These are phyloP conservation scores for Paracentrotus lividus DNA, from an alignment of 53 echinoderm and acorn worm species.

Conservation along the genomic window DNA sequence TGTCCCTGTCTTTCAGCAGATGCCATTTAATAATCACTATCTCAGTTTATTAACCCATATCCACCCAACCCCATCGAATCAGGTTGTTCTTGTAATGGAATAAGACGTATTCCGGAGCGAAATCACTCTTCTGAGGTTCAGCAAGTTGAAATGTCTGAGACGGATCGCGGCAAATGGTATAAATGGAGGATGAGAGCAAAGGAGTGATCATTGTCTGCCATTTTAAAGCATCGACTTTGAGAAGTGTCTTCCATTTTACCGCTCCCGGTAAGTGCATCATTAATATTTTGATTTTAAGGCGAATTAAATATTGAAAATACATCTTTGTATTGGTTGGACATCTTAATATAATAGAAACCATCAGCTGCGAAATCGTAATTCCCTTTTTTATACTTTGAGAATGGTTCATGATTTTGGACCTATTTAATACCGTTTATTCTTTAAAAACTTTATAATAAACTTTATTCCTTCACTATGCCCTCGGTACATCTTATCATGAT, in stretches of 20 bases:
- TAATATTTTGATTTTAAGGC: no score
- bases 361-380: no score
- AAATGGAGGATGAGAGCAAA: not conserved
- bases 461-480: no score
- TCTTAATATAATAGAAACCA: no score
- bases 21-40: not conserved
- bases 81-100: not conserved
- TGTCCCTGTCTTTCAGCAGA: not conserved
- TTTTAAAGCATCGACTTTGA: slow-evolving; percentile 11
- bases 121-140: not conserved
- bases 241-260: slow-evolving; percentile 30
- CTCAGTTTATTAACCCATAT: not conserved
- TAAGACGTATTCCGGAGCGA: not conserved
- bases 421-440: no score
- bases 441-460: no score
- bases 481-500: no score
- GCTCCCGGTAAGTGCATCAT: not conserved
- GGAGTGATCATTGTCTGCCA: not conserved
- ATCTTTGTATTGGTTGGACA: not conserved
- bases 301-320: not conserved
- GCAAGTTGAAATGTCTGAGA: not conserved
- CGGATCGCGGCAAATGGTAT: not conserved
- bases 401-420: no score
- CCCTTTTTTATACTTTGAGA: no score
- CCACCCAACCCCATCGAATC: not conserved